phyloP scores from a whole-genome alignment of 1,140 invertebrate species.

The Magallana ariakensis region DNA sequence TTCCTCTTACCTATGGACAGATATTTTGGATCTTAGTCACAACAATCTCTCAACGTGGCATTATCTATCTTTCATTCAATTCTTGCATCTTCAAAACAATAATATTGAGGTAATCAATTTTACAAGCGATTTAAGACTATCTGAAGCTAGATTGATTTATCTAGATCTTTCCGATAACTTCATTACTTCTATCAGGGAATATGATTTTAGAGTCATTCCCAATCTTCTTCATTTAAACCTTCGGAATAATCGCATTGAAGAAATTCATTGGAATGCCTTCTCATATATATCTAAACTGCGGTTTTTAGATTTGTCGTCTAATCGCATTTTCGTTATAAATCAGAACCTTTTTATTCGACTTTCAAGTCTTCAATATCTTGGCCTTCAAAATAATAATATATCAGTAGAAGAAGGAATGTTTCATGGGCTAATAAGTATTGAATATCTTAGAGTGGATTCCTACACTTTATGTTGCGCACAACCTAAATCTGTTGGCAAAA shows the following conservation, averaged over 20 bases:
- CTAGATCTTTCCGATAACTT: constrained; percentile 42
- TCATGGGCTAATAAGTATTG: constrained; percentile 45
- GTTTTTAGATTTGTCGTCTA: background rate
- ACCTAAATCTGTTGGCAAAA: constrained; percentile 46
- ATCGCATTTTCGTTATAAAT: background rate
- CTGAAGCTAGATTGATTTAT: background rate
- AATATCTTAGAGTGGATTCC: constrained; percentile 52
- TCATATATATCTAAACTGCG: background rate
- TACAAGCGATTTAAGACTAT: background rate
- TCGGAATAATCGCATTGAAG: background rate
- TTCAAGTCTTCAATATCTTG: background rate
- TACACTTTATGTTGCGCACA: constrained; percentile 65
- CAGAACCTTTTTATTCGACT: constrained; percentile 32
- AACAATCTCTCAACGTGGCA: background rate
- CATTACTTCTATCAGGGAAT: background rate
- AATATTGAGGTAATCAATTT: background rate
- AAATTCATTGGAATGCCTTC: background rate
- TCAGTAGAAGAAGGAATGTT: constrained; percentile 54
- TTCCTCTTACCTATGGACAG: background rate
- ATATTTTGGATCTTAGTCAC: background rate
- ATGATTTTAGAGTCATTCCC: background rate
- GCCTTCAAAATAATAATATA: background rate
- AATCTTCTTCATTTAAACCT: constrained; percentile 26
- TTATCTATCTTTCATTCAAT: background rate
- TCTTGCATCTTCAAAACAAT: background rate